A percentile compares a stretch with the other conserved stretches of the same genome.
These are phyloP conservation scores for Ptychodera flava DNA, from an alignment of 35 echinoderm and acorn worm species.

Conservation along the genomic window DNA sequence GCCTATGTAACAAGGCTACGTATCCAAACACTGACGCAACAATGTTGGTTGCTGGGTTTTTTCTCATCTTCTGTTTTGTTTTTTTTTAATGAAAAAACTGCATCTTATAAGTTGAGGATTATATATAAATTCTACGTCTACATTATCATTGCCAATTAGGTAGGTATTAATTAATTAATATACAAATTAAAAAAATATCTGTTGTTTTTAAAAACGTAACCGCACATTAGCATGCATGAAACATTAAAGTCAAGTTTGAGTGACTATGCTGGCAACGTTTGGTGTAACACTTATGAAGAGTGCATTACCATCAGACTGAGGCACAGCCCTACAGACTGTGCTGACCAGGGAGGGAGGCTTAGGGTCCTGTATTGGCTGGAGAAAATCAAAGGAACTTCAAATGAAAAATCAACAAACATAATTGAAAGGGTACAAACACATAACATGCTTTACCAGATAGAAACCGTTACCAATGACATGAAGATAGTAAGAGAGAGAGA, in stretches of 20 bases:
- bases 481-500: not conserved
- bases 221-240: not conserved
- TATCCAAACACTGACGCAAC: not conserved
- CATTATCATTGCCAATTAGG: not conserved
- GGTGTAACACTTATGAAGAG: not conserved
- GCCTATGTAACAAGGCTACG: not conserved
- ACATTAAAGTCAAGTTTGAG: conserved; percentile 1
- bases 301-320: not conserved
- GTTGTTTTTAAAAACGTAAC: not conserved
- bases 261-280: not conserved
- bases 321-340: not conserved
- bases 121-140: not conserved
- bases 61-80: too few relatives aligned
- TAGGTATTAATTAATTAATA: not conserved
- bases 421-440: not conserved
- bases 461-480: not conserved
- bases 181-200: not conserved
- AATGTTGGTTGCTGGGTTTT: too few relatives aligned
- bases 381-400: not conserved
- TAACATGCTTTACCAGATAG: not conserved
- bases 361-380: not conserved
- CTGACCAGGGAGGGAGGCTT: not conserved
- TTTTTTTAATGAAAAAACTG: too few relatives aligned
- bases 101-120: not conserved
- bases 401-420: not conserved